A percentile compares a stretch with the other conserved stretches of the same genome.
phyloP scores from a whole-genome alignment of 1,140 invertebrate species.

The Hestina assimilis region DNA sequence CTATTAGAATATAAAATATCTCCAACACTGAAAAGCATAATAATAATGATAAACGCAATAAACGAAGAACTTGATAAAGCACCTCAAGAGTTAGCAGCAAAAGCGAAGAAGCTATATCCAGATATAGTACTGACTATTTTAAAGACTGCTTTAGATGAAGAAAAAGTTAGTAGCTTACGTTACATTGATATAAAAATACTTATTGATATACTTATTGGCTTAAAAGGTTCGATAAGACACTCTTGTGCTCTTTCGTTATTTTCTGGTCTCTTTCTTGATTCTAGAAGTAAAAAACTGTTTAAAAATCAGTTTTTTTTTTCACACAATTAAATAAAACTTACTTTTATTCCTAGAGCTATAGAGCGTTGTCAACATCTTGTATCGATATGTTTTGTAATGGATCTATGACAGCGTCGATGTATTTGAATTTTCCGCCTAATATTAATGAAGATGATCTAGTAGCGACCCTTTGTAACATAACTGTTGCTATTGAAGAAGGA shows the following conservation, averaged over 20 bases:
- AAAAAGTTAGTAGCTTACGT: conserved; percentile 67
- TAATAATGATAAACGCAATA: conserved; percentile 46
- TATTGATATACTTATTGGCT: no score
- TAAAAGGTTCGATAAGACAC: no score
- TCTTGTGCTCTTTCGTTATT: no score
- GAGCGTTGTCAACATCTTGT: conserved; percentile 47
- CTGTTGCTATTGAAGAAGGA: conserved; percentile 51
- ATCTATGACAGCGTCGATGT: conserved; percentile 32
- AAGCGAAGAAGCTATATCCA: conserved; percentile 47
- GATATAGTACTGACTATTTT: conserved; percentile 48
- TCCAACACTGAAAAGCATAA: conserved; percentile 50
- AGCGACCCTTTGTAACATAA: conserved; percentile 49
- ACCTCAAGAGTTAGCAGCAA: conserved; percentile 34
- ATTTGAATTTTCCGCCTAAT: conserved; percentile 45
- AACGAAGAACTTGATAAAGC: conserved; percentile 48
- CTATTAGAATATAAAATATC: conserved; percentile 66
- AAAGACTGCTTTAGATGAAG: conserved; percentile 56
- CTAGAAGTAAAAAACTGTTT: no score
- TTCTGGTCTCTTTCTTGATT: no score
- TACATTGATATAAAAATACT: neutral
- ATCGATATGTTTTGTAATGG: conserved; percentile 58
- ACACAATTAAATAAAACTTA: neutral
- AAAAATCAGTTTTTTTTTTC: conserved; percentile 1
- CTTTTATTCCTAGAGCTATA: conserved; percentile 54
- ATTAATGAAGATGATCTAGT: conserved; percentile 34